A percentile compares a stretch with the other conserved stretches of the same genome.
phyloP scores from a whole-genome alignment of 1,140 invertebrate species.

The Conus betulinus region DNA sequence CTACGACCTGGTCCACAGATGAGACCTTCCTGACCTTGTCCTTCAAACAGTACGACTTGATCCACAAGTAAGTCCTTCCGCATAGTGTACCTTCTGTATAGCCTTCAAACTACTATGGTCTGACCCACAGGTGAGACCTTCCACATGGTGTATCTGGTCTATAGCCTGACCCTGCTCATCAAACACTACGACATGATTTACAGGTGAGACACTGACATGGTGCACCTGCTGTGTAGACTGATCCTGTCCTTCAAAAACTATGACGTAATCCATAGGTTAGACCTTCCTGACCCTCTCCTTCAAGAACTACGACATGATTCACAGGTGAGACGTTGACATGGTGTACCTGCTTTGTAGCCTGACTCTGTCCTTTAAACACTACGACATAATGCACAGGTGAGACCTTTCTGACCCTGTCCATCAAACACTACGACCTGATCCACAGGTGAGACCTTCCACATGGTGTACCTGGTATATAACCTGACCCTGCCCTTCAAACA shows the following conservation, averaged over 20 bases:
- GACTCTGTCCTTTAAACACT: conserved; percentile 29
- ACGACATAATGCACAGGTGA: too few species aligned
- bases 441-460: background rate
- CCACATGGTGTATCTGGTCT: too few species aligned
- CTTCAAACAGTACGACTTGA: conserved; percentile 78
- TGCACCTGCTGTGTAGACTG: background rate
- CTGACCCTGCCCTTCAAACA: conserved; percentile 75
- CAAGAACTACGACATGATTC: too few species aligned
- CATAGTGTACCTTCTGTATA: too few species aligned
- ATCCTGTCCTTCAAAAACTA: too few species aligned
- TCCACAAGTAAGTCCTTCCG: background rate
- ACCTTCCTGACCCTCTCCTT: too few species aligned
- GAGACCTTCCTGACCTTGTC: conserved; percentile 70
- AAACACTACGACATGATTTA: conserved; percentile 63
- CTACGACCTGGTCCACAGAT: too few species aligned
- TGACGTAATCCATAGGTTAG: too few species aligned
- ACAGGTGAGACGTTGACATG: conserved; percentile 77
- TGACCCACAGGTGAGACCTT: background rate
- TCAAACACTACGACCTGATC: conserved; percentile 78
- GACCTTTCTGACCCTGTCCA: background rate
- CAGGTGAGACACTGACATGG: too few species aligned
- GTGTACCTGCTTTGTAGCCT: conserved; percentile 83
- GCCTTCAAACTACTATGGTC: too few species aligned
- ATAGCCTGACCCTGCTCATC: too few species aligned
- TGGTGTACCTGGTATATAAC: background rate